These are phyloP conservation scores for Pogonomyrmex barbatus DNA, from an alignment of 1,140 invertebrate genomes.

Conservation along the genomic window DNA sequence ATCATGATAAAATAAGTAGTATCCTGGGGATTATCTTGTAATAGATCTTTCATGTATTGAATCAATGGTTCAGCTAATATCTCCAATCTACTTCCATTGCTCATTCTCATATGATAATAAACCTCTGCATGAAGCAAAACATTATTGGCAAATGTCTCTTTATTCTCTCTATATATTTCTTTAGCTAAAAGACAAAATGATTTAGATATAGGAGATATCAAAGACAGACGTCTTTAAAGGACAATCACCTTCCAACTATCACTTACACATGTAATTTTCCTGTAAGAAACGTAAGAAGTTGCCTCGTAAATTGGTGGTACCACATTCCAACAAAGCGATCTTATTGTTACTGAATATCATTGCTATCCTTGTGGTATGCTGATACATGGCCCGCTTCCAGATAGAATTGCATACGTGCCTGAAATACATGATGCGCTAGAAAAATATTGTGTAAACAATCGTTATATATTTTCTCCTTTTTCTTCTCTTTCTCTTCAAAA, in stretches of 20 bases:
- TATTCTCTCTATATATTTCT: conserved; percentile 21
- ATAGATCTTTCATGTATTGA: conserved; percentile 49
- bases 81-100: background rate
- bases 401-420: conserved; percentile 30
- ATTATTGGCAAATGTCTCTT: conserved; percentile 31
- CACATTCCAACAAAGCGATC: background rate
- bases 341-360: background rate
- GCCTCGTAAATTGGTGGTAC: background rate
- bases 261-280: conserved; percentile 48
- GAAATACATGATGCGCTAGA: background rate
- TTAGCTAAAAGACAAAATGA: conserved; percentile 9
- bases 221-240: background rate
- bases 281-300: conserved; percentile 40
- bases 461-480: too few relatives aligned
- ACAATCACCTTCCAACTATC: too few relatives aligned
- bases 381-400: conserved; percentile 33
- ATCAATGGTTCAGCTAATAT: conserved; percentile 18
- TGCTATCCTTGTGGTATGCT: conserved; percentile 2
- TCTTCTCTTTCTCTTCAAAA: too few relatives aligned
- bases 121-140: conserved; percentile 46
- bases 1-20: conserved; percentile 55
- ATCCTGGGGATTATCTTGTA: conserved; percentile 32
- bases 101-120: conserved; percentile 44
- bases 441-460: too few relatives aligned
- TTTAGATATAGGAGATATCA: background rate